These are phyloP conservation scores for Macaca nemestrina DNA, from an alignment of 2,113 vertebrate species.

Conservation along the genomic window DNA sequence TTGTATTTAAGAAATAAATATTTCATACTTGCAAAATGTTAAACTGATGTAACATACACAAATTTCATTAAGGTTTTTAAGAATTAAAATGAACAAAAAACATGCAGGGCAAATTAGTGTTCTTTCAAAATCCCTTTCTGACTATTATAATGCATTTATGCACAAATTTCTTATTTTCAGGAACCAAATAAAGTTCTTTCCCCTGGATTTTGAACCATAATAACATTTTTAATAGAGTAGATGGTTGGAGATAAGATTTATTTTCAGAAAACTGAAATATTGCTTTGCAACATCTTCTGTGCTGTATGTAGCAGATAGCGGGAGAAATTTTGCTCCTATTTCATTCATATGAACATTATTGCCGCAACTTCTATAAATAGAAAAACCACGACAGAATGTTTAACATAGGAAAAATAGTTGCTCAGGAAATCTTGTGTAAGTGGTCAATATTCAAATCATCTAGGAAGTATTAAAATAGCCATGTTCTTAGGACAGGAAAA, in stretches of 20 bases:
- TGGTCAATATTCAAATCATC: neutral
- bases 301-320: neutral
- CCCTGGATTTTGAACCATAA: neutral
- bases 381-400: neutral
- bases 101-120: neutral
- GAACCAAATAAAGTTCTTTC: neutral
- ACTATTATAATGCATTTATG: neutral
- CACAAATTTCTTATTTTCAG: neutral
- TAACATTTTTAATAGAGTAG: neutral
- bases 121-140: neutral
- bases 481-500: neutral
- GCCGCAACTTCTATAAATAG: neutral
- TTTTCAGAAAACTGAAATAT: constrained; percentile 28
- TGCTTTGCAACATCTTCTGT: neutral
- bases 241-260: neutral
- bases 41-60: neutral
- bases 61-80: neutral
- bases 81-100: neutral
- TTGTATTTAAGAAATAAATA: neutral
- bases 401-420: neutral
- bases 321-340: neutral
- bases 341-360: neutral
- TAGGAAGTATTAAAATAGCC: neutral
- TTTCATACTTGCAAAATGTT: neutral
- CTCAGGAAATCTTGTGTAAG: neutral